phyloP scores from a whole-genome alignment of 1,140 invertebrate genomes.

The Babylonia areolata region DNA sequence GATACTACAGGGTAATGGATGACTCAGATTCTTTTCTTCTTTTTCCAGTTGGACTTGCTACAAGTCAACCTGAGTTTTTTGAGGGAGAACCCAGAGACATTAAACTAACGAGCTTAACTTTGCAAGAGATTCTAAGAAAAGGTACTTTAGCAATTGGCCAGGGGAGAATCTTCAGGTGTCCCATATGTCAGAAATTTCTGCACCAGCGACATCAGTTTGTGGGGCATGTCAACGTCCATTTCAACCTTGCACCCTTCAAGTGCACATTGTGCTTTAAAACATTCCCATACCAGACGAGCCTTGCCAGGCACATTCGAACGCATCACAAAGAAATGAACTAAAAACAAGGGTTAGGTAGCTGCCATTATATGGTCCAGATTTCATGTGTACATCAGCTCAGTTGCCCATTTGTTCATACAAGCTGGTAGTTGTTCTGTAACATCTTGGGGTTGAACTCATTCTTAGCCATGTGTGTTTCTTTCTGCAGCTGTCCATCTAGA shows the following conservation, averaged over 20 bases:
- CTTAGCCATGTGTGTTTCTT: conserved; percentile 21
- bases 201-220: conserved; percentile 38
- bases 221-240: conserved; percentile 35
- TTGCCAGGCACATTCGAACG: conserved; percentile 24
- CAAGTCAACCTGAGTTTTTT: not conserved
- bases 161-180: conserved; percentile 28
- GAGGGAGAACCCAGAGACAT: not conserved
- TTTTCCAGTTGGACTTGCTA: conserved; percentile 6
- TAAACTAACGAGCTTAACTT: not conserved
- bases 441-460: not conserved
- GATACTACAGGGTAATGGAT: not conserved
- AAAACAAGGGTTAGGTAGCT: not conserved
- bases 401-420: not conserved
- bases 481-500: conserved; percentile 34
- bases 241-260: conserved; percentile 34
- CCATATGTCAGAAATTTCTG: conserved; percentile 29
- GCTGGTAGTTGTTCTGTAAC: not conserved
- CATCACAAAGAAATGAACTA: conserved; percentile 19
- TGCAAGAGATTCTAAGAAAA: not conserved
- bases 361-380: not conserved
- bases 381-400: not conserved
- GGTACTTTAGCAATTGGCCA: not conserved
- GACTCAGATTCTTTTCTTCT: not conserved
- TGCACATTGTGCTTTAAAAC: conserved; percentile 25
- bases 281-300: conserved; percentile 33